Conservation (phyloP, 2,113 vertebrate genomes). For the Trachemys scripta region DNA sequence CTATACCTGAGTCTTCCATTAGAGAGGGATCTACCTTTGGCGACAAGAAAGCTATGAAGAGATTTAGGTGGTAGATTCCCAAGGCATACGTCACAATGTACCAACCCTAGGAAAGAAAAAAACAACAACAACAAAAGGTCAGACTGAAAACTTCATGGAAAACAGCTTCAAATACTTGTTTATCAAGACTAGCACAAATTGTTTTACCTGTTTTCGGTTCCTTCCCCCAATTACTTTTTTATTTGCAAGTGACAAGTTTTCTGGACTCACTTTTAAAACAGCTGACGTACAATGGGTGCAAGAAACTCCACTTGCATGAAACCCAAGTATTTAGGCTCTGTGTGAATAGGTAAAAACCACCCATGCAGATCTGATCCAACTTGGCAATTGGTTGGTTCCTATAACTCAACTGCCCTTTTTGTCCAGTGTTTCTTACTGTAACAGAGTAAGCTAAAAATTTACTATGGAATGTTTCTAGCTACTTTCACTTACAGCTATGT, state of each 20-base stretch:
- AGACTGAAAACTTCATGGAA: background rate
- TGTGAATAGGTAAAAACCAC: background rate
- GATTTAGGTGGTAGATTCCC: constrained; percentile 89
- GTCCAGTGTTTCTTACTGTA: background rate
- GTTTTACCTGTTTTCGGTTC: background rate
- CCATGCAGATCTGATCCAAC: background rate
- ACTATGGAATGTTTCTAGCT: background rate
- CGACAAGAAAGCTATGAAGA: constrained; percentile 89
- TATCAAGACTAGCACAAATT: background rate
- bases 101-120: constrained; percentile 80
- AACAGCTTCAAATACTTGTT: background rate
- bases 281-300: background rate
- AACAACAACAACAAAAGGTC: background rate
- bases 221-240: background rate
- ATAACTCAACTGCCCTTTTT: background rate
- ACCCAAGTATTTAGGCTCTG: background rate
- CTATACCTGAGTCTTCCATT: constrained; percentile 88
- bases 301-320: background rate
- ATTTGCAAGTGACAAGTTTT: background rate
- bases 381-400: background rate
- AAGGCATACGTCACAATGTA: constrained; percentile 90
- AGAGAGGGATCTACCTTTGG: constrained; percentile 89
- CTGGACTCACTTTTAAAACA: background rate
- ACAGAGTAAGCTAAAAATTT: background rate
- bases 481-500: background rate